Base-by-base conservation (phyloP, 53 echinoderm and acorn worm species). In the Paelopatides confundens region DNA sequence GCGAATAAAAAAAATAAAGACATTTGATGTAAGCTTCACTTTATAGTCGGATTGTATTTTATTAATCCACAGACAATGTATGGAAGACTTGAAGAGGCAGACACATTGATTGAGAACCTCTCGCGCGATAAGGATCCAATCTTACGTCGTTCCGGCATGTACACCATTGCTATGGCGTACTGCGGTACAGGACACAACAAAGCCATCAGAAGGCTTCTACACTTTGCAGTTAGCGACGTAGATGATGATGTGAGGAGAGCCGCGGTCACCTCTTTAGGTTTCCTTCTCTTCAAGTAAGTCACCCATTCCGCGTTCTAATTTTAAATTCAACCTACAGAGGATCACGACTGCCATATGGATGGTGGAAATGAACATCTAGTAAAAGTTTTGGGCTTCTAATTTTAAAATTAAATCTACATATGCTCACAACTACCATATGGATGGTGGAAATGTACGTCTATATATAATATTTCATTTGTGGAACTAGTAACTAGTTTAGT, bases 141-240 rank as follows among this genome's bases (percentile, higher is more conserved):
- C 91, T 82, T 96, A 39, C 63, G 96, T 31, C 91, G 94, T 8
- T 96, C 96, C 6, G 96, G 96, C 15, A 96, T 96, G 96, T 94
- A 96, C 88, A 96, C 96, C 93, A 91, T 96, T 21, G 96, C 96
- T 0, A 77, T 96, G 82, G 96, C 96, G 13, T 96, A 95, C 90
- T 95, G 94, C n/a, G 96, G 96, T 18, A 96, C 96, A 17, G 96
- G 96, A 2, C 95, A 95, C 95, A 96, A 96, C 90, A 89, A 91
- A 66, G 96, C 96, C 37, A 96, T 96, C 64, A 76, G 96, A 23
- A 85, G 86, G 12, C 95, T 96, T 17, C 96, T 96, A 9, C 96
- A 96, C 71, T 95, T 96, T 79, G 96, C 96, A 3, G 96, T 96
- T 76, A 96, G 96, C 47, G 96, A 96, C 65, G 96, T 96, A 5